A percentile compares a stretch with the other conserved stretches of the same genome.
Conservation (phyloP, 1,140 invertebrate genomes). For the Frieseomelitta varia region DNA sequence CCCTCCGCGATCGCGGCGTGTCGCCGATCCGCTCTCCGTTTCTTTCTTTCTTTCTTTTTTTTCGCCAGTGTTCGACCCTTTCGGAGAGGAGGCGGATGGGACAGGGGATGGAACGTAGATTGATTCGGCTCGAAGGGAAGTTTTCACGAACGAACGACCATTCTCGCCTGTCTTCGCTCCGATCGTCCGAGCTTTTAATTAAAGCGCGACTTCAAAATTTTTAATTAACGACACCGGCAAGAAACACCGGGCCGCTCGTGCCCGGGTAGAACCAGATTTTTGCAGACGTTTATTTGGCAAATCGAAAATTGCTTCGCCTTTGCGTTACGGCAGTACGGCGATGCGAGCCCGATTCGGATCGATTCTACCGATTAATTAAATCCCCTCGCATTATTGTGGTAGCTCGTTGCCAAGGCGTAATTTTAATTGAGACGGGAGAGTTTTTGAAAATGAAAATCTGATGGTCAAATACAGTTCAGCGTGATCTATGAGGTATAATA, state of each 20-base stretch:
- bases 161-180: background rate
- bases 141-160: background rate
- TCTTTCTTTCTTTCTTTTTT: background rate
- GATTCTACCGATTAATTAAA: background rate
- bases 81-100: background rate
- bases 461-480: no score
- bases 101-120: background rate
- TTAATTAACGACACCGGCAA: slow-evolving; percentile 18
- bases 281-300: background rate
- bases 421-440: background rate
- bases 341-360: background rate
- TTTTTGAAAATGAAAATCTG: background rate
- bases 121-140: background rate
- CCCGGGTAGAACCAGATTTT: background rate
- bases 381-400: background rate
- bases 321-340: background rate
- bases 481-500: no score
- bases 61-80: background rate
- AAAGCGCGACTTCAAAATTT: slow-evolving; percentile 30
- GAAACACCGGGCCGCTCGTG: no score
- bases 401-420: background rate
- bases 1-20: slow-evolving; percentile 1
- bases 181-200: slow-evolving; percentile 21
- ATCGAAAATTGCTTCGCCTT: background rate
- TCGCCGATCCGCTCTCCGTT: background rate